Evolutionary conservation across 2,888 invertebrate genomes (phyloP), one percentile per base, ranked within the genome.

Genomic region (Apamea anceps): DNA sequence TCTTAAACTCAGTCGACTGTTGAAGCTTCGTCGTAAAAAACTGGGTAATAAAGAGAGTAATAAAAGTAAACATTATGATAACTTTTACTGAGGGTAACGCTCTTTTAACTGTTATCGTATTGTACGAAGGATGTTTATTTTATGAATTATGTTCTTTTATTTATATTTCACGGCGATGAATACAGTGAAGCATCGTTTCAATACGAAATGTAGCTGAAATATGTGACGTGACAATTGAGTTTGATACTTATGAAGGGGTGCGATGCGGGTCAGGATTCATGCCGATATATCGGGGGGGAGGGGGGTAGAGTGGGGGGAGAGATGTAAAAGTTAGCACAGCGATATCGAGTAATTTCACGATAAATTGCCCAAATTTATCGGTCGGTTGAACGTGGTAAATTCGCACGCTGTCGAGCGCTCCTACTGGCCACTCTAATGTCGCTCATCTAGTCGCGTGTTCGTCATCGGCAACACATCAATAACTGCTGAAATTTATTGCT

Each of bases 311-410:
- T 45, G 75, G 75, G 79, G 71, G 79, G 86, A 72, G 80, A 76
- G 79, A 82, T 90, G 88, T 89, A 88, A 88, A 89, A 91, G 88
- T 88, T 88, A 87, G 85, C 90, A 90, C 87, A 87, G 87, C 89
- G 89, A 93, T 92, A 93, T 92, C 91, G 91, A 91, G 92, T 93
- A 93, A 94, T 94, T 94, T 93, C 91, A 90, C 90, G 92, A 94
- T 92, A 93, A 93, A 94, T 95, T 93, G 92, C 90, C 88, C 86
- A 87, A 93, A 94, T 95, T 93, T 94, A 90, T 94, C 94, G 94
- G 88, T 84, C 91, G 91, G 91, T 93, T 92, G 92, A 94, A 90
- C 92, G 91, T 90, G 91, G 90, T 91, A 92, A 92, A 92, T 92
- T 91, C 90, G 89, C 90, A 86, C 89, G 90, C 90, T 88, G 87